Percentiles rank a stretch among this genome's conserved stretches.
These are phyloP conservation scores for Mesorhabditis sp. DNA, from an alignment of 2,888 invertebrate genomes.

Conservation along the genomic window DNA sequence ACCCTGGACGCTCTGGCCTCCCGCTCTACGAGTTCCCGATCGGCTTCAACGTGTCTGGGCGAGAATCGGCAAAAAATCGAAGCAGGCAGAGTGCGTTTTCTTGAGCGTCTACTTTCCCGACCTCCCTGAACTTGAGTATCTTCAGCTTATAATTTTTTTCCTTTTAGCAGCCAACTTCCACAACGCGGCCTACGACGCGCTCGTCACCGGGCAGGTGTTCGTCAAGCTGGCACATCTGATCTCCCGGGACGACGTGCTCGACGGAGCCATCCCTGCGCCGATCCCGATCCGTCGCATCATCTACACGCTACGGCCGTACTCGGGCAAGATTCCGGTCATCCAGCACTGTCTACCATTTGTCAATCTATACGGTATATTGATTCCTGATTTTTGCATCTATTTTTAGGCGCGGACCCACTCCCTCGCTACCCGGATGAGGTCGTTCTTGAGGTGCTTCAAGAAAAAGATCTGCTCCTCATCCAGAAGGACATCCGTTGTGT, in stretches of 20 bases:
- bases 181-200: not conserved
- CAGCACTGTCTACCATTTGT: not conserved
- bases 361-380: not conserved
- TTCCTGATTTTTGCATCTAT: not conserved
- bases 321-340: not conserved
- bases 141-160: not conserved
- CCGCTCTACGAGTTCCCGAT: not conserved
- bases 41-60: not conserved
- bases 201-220: not conserved
- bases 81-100: too few species aligned
- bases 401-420: slow-evolving; percentile 4
- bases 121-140: too few species aligned
- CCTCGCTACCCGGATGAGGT: not conserved
- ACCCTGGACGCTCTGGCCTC: not conserved
- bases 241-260: not conserved
- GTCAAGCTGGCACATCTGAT: not conserved
- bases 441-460: not conserved
- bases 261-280: not conserved
- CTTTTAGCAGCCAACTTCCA: not conserved
- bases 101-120: too few species aligned
- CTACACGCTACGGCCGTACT: not conserved
- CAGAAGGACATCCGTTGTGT: not conserved
- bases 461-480: not conserved
- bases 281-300: not conserved
- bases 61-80: not conserved